Evolutionary conservation across 2,888 invertebrate species (phyloP).

Genomic region (Campoletis raptor): DNA sequence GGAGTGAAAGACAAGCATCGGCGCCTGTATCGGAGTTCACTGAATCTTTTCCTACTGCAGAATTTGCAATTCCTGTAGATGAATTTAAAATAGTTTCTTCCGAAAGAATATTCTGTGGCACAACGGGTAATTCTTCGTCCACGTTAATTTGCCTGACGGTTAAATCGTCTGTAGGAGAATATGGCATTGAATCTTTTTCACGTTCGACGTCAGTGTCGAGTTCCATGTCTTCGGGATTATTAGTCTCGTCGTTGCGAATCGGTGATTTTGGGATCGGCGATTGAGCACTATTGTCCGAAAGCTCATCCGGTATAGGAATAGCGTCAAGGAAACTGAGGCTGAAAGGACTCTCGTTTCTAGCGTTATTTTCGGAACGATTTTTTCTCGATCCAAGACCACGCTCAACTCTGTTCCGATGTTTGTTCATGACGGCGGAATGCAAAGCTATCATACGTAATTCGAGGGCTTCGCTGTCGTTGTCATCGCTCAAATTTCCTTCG

Average conservation of each 20-base stretch:
- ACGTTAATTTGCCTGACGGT: conserved; percentile 46
- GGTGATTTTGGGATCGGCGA: conserved; percentile 60
- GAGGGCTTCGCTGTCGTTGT: conserved; percentile 88
- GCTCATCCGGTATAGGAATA: conserved; percentile 74
- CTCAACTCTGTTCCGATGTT: conserved; percentile 86
- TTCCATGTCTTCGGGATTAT: conserved; percentile 81
- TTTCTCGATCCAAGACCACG: conserved; percentile 57
- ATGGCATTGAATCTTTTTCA: conserved; percentile 78
- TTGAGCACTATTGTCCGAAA: conserved; percentile 62
- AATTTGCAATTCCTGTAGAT: neutral
- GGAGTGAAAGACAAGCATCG: neutral
- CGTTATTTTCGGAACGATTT: conserved; percentile 23
- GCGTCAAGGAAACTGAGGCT: conserved; percentile 78
- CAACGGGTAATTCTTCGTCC: conserved; percentile 5
- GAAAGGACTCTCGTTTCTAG: conserved; percentile 80
- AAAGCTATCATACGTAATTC: conserved; percentile 88
- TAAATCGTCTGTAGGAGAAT: conserved; percentile 81
- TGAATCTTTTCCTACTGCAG: neutral
- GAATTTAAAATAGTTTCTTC: neutral
- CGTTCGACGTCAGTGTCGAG: conserved; percentile 82
- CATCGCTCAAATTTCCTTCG: conserved; percentile 71
- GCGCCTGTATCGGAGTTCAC: neutral
- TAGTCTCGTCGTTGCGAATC: conserved; percentile 45
- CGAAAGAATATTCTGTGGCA: conserved; percentile 10
- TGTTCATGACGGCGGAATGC: conserved; percentile 89